Percentiles rank a stretch among this genome's conserved stretches.
phyloP scores from a whole-genome alignment of 2,888 invertebrate species.

The Rhaphigaster nebulosa region DNA sequence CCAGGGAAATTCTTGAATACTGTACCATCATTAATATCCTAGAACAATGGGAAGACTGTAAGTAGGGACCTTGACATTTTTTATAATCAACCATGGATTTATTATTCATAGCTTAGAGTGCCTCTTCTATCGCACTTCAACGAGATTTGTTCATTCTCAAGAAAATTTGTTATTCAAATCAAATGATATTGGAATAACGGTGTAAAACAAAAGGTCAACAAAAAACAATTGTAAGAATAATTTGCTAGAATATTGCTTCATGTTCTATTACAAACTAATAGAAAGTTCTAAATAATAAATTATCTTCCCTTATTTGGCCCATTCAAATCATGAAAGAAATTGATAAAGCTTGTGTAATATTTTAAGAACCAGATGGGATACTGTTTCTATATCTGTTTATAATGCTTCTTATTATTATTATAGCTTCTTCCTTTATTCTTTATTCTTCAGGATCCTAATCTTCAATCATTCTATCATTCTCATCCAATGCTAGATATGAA shows the following conservation, averaged over 20 bases:
- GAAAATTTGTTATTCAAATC: neutral
- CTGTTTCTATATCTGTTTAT: too few relatives aligned
- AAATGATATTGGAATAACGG: neutral
- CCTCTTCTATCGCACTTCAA: neutral
- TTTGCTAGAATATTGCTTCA: neutral
- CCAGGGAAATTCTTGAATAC: neutral
- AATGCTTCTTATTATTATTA: too few relatives aligned
- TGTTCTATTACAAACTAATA: too few relatives aligned
- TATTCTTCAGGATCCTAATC: too few relatives aligned
- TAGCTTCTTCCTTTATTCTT: too few relatives aligned
- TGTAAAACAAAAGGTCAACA: neutral
- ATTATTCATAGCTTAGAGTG: neutral
- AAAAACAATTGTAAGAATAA: neutral
- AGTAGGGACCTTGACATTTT: neutral
- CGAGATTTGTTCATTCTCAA: neutral
- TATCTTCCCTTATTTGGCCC: too few relatives aligned
- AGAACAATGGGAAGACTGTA: neutral
- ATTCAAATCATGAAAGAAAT: too few relatives aligned
- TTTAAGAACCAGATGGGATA: too few relatives aligned
- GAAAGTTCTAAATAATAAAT: too few relatives aligned
- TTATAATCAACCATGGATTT: neutral
- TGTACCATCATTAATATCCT: neutral
- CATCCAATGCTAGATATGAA: too few relatives aligned
- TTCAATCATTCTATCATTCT: too few relatives aligned
- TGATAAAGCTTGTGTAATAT: too few relatives aligned